Evolutionary conservation across 2,113 vertebrate species (phyloP).

Genomic region (Cololabis saira): DNA sequence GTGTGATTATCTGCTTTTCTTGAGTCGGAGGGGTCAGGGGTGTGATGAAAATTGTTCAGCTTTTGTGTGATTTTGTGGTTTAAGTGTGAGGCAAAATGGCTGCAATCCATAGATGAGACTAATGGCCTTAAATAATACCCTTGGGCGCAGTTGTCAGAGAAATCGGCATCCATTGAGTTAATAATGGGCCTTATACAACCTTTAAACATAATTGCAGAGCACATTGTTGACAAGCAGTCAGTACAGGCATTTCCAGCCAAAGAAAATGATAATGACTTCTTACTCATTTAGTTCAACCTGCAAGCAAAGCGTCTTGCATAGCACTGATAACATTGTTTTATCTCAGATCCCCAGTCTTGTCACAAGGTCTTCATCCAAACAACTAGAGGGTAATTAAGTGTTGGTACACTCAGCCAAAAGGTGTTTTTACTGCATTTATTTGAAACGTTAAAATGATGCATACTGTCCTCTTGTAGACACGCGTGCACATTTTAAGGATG

Average conservation of each 20-base stretch:
- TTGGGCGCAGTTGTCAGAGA: constrained; percentile 37
- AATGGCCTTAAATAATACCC: constrained; percentile 71
- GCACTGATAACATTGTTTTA: constrained; percentile 67
- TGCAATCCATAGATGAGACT: constrained; percentile 62
- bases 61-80: constrained; percentile 59
- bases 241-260: constrained; percentile 41
- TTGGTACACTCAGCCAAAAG: constrained; percentile 47
- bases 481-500: constrained; percentile 47
- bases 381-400: constrained; percentile 65
- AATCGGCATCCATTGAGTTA: constrained; percentile 67
- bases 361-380: constrained; percentile 64
- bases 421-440: constrained; percentile 52
- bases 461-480: constrained; percentile 12
- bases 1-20: constrained; percentile 60
- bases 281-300: constrained; percentile 59
- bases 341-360: constrained; percentile 56
- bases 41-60: constrained; percentile 55
- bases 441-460: constrained; percentile 47
- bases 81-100: constrained; percentile 56
- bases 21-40: constrained; percentile 54
- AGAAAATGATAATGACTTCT: constrained; percentile 57
- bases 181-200: constrained; percentile 66
- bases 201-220: constrained; percentile 63
- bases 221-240: constrained; percentile 56
- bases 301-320: constrained; percentile 56